Conservation (phyloP, 2,888 invertebrate genomes). For the Halocaridina rubra region DNA sequence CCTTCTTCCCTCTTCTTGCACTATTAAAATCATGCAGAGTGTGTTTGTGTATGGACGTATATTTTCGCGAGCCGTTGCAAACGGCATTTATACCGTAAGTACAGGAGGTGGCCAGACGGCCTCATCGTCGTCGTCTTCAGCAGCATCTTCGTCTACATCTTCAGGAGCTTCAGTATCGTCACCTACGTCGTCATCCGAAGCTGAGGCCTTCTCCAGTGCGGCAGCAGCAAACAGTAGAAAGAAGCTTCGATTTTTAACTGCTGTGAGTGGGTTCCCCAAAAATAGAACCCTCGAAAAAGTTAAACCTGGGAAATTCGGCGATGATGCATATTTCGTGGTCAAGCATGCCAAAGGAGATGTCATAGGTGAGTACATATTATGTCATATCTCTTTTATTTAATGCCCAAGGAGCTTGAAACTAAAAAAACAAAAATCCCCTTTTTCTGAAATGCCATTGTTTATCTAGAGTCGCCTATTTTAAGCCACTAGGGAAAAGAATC, state of each 20-base stretch:
- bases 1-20: not conserved
- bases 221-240: not conserved
- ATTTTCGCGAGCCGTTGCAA: constrained; percentile 61
- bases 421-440: no score
- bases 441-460: no score
- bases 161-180: not conserved
- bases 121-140: not conserved
- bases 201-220: constrained; percentile 10
- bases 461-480: no score
- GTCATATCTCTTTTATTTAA: no score
- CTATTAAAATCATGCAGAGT: constrained; percentile 64
- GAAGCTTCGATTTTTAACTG: constrained; percentile 76
- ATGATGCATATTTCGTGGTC: constrained; percentile 94
- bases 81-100: constrained; percentile 56
- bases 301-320: constrained; percentile 86
- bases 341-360: constrained; percentile 86
- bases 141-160: constrained; percentile 4
- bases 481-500: no score
- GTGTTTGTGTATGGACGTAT: constrained; percentile 61
- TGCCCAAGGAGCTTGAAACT: no score
- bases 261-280: constrained; percentile 93
- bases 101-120: constrained; percentile 16
- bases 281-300: constrained; percentile 57
- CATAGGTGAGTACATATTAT: constrained; percentile 89
- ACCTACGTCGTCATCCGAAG: constrained; percentile 10